Evolutionary conservation across 1,140 invertebrate species (phyloP).

Genomic region (Anadara kagoshimensis): DNA sequence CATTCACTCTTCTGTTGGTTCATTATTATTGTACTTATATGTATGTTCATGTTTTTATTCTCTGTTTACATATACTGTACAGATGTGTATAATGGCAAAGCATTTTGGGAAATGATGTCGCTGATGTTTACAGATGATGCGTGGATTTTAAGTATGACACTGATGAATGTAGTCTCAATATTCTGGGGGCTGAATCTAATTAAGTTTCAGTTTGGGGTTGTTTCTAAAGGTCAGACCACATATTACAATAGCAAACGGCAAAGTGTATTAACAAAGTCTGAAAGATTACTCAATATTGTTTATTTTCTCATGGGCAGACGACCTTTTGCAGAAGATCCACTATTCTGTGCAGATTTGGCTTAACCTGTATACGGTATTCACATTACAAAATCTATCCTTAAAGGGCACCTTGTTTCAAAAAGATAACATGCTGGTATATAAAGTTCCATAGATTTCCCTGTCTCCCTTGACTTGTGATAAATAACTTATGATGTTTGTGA

Average conservation of each 20-base stretch:
- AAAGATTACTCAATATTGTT: conserved; percentile 49
- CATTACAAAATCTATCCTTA: too few species aligned
- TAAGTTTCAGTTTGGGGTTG: conserved; percentile 49
- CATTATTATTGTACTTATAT: conserved; percentile 41
- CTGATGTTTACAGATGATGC: conserved; percentile 41
- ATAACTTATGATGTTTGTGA: too few species aligned
- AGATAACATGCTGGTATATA: too few species aligned
- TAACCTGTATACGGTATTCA: too few species aligned
- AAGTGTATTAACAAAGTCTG: conserved; percentile 40
- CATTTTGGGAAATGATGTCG: conserved; percentile 3
- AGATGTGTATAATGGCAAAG: conserved; percentile 13
- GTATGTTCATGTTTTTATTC: conserved; percentile 49
- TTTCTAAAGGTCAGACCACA: conserved; percentile 55
- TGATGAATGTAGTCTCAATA: conserved; percentile 50
- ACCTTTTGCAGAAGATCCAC: conserved; percentile 46
- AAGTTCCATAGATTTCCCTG: too few species aligned
- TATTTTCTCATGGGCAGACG: conserved; percentile 47
- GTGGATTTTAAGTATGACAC: conserved; percentile 49
- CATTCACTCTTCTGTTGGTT: conserved; percentile 63
- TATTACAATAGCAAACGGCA: conserved; percentile 43
- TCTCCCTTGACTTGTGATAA: too few species aligned
- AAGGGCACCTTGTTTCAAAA: too few species aligned
- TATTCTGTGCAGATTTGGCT: conserved; percentile 13
- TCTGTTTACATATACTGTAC: conserved; percentile 33
- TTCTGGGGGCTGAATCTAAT: conserved; percentile 55